These are phyloP conservation scores for Parnassius mnemosyne DNA, from an alignment of 2,888 invertebrate species.

Conservation along the genomic window DNA sequence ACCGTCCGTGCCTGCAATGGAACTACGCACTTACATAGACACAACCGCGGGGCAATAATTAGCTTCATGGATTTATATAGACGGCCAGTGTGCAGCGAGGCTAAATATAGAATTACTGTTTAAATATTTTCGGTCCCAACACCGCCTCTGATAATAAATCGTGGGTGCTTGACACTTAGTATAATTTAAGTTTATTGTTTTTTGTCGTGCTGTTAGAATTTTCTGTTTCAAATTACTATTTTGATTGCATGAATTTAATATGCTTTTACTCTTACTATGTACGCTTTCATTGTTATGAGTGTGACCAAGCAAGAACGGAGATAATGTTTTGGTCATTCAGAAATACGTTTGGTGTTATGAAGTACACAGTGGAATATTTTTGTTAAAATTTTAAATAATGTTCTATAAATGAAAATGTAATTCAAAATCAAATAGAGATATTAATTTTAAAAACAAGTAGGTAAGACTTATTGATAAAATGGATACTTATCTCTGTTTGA, in stretches of 20 bases:
- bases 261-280: neutral
- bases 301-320: neutral
- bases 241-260: too few relatives aligned
- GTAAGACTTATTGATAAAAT: too few relatives aligned
- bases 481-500: too few relatives aligned
- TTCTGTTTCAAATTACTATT: neutral
- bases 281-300: neutral
- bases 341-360: too few relatives aligned
- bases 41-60: slow-evolving; percentile 62
- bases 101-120: slow-evolving; percentile 48
- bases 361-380: too few relatives aligned
- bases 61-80: slow-evolving; percentile 63
- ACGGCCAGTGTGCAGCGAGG: slow-evolving; percentile 43
- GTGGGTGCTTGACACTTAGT: slow-evolving; percentile 20
- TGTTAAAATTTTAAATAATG: too few relatives aligned
- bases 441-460: too few relatives aligned
- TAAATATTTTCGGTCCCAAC: slow-evolving; percentile 38
- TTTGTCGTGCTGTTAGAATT: neutral
- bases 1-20: slow-evolving; percentile 34
- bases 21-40: slow-evolving; percentile 39
- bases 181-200: slow-evolving; percentile 20
- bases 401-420: too few relatives aligned
- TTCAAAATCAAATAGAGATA: too few relatives aligned
- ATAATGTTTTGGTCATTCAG: too few relatives aligned
- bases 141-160: slow-evolving; percentile 24